phyloP scores from a whole-genome alignment of 1,140 invertebrate genomes.

The Charaxes varanes region DNA sequence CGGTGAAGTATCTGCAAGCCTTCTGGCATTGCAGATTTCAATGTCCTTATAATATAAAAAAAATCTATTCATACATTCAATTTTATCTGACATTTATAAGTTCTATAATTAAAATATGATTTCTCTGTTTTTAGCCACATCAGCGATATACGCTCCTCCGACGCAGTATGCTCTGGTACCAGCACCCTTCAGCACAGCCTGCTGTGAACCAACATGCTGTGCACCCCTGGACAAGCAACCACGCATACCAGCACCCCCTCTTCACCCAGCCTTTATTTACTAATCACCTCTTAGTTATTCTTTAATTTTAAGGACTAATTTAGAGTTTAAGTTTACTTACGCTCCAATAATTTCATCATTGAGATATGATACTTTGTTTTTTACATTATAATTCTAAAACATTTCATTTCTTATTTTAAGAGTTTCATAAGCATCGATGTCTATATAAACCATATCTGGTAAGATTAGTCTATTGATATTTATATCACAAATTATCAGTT shows the following conservation, averaged over 20 bases:
- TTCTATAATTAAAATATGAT: no score
- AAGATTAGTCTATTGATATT: no score
- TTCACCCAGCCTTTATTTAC: slow-evolving; percentile 64
- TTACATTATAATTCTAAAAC: not conserved
- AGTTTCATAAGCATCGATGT: not conserved
- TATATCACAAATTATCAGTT: no score
- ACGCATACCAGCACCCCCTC: slow-evolving; percentile 45
- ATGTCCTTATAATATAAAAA: no score
- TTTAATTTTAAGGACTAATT: not conserved
- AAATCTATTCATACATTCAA: no score
- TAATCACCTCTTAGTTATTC: slow-evolving; percentile 17
- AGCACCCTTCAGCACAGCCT: slow-evolving; percentile 47
- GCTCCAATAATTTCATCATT: not conserved
- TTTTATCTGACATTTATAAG: no score
- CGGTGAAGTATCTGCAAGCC: no score
- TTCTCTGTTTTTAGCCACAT: slow-evolving; percentile 32
- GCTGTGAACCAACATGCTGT: slow-evolving; percentile 60
- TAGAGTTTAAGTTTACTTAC: not conserved
- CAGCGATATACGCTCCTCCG: slow-evolving; percentile 53
- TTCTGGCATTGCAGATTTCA: no score
- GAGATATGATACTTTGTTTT: not conserved
- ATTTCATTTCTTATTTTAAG: slow-evolving; percentile 3
- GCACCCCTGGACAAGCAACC: slow-evolving; percentile 58
- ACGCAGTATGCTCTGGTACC: slow-evolving; percentile 55
- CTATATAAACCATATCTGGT: not conserved